Evolutionary conservation across 1,140 invertebrate species (phyloP), one percentile per base, ranked within the genome.

Genomic region (Halotydeus destructor): DNA sequence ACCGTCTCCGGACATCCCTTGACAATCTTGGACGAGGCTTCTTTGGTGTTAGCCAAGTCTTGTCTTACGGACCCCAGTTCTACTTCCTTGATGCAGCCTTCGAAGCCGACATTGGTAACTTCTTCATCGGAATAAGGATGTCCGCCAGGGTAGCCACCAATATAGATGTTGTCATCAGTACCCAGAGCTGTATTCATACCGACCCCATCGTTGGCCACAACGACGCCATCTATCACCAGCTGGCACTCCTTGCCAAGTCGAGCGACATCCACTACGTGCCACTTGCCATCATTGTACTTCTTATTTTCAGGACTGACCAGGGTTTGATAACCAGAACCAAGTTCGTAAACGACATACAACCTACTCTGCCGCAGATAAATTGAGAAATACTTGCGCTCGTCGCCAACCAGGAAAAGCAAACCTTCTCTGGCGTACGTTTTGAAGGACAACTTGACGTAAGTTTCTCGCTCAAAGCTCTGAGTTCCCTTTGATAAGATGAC

Each of bases 81-180:
- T 1, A 96, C 71, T 45, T 79, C 68, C 50, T 82, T 72, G 30
- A 98, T 78, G 55, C 91, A 98, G 3, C 91, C 91, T 53, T 91
- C 84, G 57, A 94, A 96, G 38, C 78, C 78, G 21, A 67, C 47
- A 27, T 58, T 58, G 6, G 58, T 57, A 6, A 66, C 59, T 43
- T 56, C 54, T n/a, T n/a, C n/a, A n/a, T n/a, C n/a, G 16, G 59
- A 55, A 37, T 72, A 73, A 19, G 65, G 60, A 50, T 74, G 75
- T n/a, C 68, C 65, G 2, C 66, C 63, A 0, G 76, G 75, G 59
- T 76, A 78, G 2, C 86, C 89, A 46, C 89, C 89, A 49, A 97
- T 76, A 58, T 77, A 91, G 52, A 96, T 74, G 12, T 72, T 57
- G 54, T 79, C 66, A 38, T 65, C 57, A 31, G 68, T 57, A 8